A percentile compares a stretch with the other conserved stretches of the same genome.
Conservation (phyloP, 2,113 vertebrate genomes). For the Triplophysa dalaica region DNA sequence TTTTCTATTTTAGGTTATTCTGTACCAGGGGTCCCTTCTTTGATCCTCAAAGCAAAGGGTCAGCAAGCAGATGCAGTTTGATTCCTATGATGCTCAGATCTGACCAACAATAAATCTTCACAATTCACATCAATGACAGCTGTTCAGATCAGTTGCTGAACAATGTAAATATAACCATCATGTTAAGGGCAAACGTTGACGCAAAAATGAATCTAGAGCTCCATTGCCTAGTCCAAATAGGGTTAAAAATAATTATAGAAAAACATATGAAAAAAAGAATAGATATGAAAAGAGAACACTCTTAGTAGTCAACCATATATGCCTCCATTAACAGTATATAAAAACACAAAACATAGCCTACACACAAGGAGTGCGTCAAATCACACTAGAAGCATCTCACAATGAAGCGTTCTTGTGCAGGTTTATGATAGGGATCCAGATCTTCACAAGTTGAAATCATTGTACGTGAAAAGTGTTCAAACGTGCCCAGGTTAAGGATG, state of each 20-base stretch:
- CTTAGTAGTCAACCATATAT: background rate
- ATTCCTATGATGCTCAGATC: slow-evolving; percentile 32
- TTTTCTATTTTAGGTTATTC: slow-evolving; percentile 39
- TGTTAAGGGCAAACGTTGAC: background rate
- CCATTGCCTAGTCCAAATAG: too few species aligned
- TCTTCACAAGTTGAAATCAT: slow-evolving; percentile 3
- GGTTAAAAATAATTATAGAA: too few species aligned
- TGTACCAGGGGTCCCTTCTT: slow-evolving; percentile 15
- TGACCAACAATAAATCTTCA: slow-evolving; percentile 30
- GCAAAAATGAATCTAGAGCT: background rate
- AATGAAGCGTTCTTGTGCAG: background rate
- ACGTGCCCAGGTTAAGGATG: background rate
- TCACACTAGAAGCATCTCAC: background rate
- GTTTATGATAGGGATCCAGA: background rate
- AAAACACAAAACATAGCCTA: too few species aligned
- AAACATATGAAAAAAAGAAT: background rate
- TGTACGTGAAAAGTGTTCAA: background rate
- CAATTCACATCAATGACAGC: background rate
- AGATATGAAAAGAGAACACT: background rate
- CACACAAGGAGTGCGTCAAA: background rate
- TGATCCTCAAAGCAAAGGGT: slow-evolving; percentile 57
- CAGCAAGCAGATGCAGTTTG: slow-evolving; percentile 40
- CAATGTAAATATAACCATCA: background rate
- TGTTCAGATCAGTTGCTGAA: background rate
- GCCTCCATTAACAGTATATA: too few species aligned